Percentiles rank a stretch among this genome's conserved stretches.
phyloP scores from a whole-genome alignment of 1,140 invertebrate genomes.

The Phortica variegata region DNA sequence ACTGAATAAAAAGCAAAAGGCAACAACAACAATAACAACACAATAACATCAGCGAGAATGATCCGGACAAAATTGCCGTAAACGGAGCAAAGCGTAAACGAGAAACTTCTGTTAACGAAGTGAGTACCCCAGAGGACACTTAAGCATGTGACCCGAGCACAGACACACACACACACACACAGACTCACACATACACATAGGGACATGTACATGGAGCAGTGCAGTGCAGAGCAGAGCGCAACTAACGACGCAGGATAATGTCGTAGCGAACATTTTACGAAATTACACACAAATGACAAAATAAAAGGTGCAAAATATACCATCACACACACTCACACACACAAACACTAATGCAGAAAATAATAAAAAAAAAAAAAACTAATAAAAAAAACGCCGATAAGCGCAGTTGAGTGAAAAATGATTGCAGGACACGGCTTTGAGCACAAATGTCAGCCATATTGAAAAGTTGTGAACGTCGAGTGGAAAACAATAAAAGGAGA shows the following conservation, averaged over 20 bases:
- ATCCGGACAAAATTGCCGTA: conserved; percentile 3
- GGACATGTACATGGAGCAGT: neutral
- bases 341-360: conserved; percentile 15
- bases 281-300: conserved; percentile 52
- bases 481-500: conserved; percentile 1
- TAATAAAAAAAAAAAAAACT: conserved; percentile 3
- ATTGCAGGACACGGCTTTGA: too few species aligned
- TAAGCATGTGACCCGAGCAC: conserved; percentile 45
- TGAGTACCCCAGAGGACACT: conserved; percentile 56
- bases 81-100: conserved; percentile 30
- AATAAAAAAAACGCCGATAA: neutral
- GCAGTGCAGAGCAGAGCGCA: neutral
- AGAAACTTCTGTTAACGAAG: conserved; percentile 54
- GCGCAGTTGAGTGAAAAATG: conserved; percentile 15
- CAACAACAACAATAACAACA: conserved; percentile 9
- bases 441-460: conserved; percentile 51
- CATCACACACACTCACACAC: too few species aligned
- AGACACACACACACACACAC: conserved; percentile 11
- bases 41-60: conserved; percentile 2
- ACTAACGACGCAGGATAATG: conserved; percentile 33
- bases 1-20: conserved; percentile 12
- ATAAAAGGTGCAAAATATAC: conserved; percentile 54
- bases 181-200: too few species aligned
- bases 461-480: conserved; percentile 23
- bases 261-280: conserved; percentile 51